phyloP scores from a whole-genome alignment of 2,113 vertebrate genomes.

The Caretta caretta region DNA sequence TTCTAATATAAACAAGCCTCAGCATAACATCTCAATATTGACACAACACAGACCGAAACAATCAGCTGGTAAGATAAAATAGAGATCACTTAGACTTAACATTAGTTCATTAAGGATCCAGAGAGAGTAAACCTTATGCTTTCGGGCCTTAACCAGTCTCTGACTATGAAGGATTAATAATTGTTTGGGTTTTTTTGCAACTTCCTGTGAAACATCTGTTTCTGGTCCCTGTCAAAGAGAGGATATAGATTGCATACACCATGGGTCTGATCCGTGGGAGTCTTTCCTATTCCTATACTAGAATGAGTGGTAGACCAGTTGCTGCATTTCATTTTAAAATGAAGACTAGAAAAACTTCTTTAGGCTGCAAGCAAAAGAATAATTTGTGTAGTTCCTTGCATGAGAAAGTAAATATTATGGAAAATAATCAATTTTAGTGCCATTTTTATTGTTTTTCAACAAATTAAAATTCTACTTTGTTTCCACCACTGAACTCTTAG shows the following conservation, averaged over 20 bases:
- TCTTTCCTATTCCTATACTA: neutral
- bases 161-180: no score
- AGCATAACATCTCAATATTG: neutral
- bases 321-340: neutral
- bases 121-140: neutral
- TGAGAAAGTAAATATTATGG: slow-evolving; percentile 13
- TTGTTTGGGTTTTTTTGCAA: neutral
- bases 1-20: neutral
- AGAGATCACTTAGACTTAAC: neutral
- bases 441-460: neutral
- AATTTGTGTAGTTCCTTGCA: neutral
- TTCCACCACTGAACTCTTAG: neutral
- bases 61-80: neutral
- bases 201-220: neutral
- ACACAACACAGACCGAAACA: neutral
- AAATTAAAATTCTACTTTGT: slow-evolving; percentile 26
- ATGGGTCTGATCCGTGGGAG: neutral
- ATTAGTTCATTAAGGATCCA: neutral
- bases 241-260: neutral
- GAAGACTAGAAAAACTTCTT: neutral
- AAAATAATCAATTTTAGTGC: neutral
- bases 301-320: neutral
- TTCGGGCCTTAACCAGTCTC: neutral
- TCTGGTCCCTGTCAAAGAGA: neutral
- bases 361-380: neutral